Conservation (phyloP, 2,797 vertebrate species). For the Diplodus sargus region DNA sequence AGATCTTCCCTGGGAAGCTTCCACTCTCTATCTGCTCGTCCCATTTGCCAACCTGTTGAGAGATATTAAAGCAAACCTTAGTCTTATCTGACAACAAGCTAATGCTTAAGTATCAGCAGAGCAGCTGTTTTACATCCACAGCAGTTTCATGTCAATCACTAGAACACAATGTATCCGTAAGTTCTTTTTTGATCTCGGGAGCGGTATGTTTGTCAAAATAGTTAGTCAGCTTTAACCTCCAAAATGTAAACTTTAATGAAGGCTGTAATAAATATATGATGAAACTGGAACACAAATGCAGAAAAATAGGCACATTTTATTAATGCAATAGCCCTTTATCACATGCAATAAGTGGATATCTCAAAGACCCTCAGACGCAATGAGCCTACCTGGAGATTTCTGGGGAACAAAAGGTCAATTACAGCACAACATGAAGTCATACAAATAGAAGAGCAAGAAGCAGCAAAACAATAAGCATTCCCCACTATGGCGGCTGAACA, state of each 20-base stretch:
- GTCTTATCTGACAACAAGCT: neutral
- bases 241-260: neutral
- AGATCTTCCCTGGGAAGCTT: constrained; percentile 86
- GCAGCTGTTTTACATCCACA: neutral
- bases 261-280: neutral
- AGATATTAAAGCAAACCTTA: constrained; percentile 30
- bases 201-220: neutral
- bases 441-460: neutral
- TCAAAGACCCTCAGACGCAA: neutral
- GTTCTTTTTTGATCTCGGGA: neutral
- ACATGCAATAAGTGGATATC: neutral
- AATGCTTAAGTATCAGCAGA: neutral
- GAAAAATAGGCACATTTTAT: too few relatives aligned
- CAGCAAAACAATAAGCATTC: neutral
- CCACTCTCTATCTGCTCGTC: constrained; percentile 82
- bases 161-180: neutral
- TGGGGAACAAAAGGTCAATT: neutral
- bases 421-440: neutral
- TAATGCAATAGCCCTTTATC: neutral
- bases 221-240: neutral
- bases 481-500: neutral
- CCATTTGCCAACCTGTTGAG: constrained; percentile 82
- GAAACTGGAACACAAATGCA: neutral
- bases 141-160: neutral
- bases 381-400: neutral